Conservation (phyloP, 2,797 vertebrate species). For the Sphaeramia orbicularis region DNA sequence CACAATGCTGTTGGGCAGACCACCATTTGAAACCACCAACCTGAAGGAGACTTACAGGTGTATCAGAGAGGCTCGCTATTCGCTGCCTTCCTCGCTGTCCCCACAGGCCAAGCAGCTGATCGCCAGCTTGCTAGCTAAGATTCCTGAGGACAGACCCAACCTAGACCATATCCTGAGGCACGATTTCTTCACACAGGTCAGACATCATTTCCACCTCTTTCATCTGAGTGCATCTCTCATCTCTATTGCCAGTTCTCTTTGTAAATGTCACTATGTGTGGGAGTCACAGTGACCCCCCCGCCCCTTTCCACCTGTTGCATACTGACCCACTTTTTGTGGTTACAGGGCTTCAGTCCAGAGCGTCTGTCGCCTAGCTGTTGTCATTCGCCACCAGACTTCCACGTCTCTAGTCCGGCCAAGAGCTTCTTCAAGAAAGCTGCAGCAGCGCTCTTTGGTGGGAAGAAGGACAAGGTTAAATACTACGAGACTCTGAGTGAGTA, state of each 20-base stretch:
- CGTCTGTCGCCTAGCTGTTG: conserved; percentile 94
- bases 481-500: conserved; percentile 95
- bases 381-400: conserved; percentile 95
- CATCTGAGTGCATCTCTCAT: neutral
- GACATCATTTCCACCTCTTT: neutral
- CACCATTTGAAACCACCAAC: conserved; percentile 98
- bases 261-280: conserved; percentile 50
- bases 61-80: conserved; percentile 95
- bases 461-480: conserved; percentile 97
- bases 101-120: conserved; percentile 94
- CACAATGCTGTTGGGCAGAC: conserved; percentile 96
- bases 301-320: conserved; percentile 16
- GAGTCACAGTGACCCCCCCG: conserved; percentile 43
- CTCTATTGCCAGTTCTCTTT: neutral
- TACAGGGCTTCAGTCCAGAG: conserved; percentile 96
- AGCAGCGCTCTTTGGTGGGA: conserved; percentile 96
- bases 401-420: conserved; percentile 96
- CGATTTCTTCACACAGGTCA: conserved; percentile 96
- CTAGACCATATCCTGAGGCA: conserved; percentile 96
- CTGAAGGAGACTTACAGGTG: conserved; percentile 98
- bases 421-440: conserved; percentile 99
- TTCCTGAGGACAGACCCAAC: conserved; percentile 92
- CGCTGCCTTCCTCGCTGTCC: conserved; percentile 92
- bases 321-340: conserved; percentile 66
- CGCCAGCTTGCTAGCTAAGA: conserved; percentile 92